Conservation (phyloP, 2,113 vertebrate species). For the Mobula hypostoma region DNA sequence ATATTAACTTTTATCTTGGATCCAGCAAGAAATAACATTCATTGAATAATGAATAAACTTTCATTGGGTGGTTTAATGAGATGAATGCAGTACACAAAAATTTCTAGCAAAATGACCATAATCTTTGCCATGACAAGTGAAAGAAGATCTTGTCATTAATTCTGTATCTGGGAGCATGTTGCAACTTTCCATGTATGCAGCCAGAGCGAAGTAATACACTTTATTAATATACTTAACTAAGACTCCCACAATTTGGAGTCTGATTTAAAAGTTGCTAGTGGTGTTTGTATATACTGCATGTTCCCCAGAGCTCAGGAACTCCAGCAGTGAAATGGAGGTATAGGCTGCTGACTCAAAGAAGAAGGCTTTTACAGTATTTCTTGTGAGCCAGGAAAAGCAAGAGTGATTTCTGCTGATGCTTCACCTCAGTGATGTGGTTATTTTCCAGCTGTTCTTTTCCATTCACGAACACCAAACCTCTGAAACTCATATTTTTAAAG, state of each 20-base stretch:
- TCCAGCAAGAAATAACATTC: not conserved
- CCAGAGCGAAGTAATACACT: not conserved
- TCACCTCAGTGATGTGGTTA: not conserved
- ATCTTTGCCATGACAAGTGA: too few relatives aligned
- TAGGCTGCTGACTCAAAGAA: not conserved
- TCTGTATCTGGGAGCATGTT: too few relatives aligned
- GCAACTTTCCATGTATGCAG: not conserved
- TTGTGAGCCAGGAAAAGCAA: not conserved
- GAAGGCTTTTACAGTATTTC: not conserved
- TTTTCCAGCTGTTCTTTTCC: too few relatives aligned
- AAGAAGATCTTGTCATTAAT: too few relatives aligned
- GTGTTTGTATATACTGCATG: too few relatives aligned
- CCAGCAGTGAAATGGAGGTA: not conserved
- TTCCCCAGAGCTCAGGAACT: not conserved
- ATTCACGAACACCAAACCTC: too few relatives aligned
- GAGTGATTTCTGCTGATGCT: not conserved
- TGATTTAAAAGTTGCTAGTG: too few relatives aligned
- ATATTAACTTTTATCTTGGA: not conserved
- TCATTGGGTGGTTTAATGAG: not conserved
- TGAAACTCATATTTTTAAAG: too few relatives aligned
- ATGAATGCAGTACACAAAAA: not conserved
- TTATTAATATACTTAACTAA: not conserved
- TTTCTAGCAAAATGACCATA: not conserved
- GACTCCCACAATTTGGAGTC: too few relatives aligned
- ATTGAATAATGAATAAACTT: not conserved